Percentiles rank a stretch among this genome's conserved stretches.
phyloP scores from a whole-genome alignment of 2,888 invertebrate genomes.

The Diaprepes abbreviatus region DNA sequence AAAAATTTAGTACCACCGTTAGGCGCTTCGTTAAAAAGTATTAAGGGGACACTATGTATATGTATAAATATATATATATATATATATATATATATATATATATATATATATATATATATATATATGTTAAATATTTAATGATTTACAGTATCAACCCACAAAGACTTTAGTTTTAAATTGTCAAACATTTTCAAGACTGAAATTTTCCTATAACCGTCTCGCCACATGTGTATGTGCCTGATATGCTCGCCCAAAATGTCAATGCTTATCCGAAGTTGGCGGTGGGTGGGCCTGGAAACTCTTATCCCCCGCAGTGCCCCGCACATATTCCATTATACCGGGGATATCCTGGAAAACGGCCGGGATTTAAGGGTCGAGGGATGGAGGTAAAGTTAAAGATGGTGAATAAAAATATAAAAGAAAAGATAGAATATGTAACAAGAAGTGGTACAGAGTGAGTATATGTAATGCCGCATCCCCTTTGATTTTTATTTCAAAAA shows the following conservation, averaged over 20 bases:
- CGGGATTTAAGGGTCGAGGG: constrained; percentile 24
- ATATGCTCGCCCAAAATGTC: constrained; percentile 45
- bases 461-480: no score
- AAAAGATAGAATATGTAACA: constrained; percentile 1
- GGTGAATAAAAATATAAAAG: constrained; percentile 40
- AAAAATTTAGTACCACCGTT: no score
- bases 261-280: constrained; percentile 42
- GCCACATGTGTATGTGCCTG: constrained; percentile 37
- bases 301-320: constrained; percentile 21
- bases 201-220: constrained; percentile 36
- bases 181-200: constrained; percentile 21
- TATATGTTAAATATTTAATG: no score
- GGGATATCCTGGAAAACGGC: constrained; percentile 36
- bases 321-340: constrained; percentile 45
- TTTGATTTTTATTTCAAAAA: no score
- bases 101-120: no score
- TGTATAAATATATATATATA: no score
- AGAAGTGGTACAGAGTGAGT: no score
- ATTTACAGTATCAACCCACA: no score
- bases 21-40: no score
- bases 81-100: no score
- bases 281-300: constrained; percentile 4
- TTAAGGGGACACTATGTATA: no score
- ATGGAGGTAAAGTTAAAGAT: constrained; percentile 33
- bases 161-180: no score